Evolutionary conservation across 2,113 vertebrate species (phyloP), one percentile per base, ranked within the genome.

Genomic region (Tragelaphus buxtoni): DNA sequence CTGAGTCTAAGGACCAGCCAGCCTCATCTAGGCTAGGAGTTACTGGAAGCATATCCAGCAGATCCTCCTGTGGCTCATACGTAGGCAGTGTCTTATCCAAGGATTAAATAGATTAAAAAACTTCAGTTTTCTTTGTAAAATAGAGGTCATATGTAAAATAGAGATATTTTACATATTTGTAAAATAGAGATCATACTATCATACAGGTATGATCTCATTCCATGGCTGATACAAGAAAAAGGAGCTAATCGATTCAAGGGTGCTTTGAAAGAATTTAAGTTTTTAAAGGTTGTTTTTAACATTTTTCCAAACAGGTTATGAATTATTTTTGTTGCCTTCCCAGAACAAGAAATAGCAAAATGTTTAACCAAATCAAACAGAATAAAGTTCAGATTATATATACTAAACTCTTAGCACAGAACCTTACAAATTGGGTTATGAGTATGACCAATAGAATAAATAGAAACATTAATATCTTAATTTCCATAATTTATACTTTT

Each of bases 201-300:
- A 69, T 39, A 69, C n/a, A 69, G 9, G n/a, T 88, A 24, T 94
- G 8, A 17, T 90, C 76, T 56, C 2, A 76, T 65, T 83, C 45
- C 12, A 69, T 56, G 58, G 30, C 24, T 85, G 18, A 84, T 84
- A 17, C 24, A 35, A n/a, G n/a, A n/a, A n/a, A n/a, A 63, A 86
- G n/a, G 30, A 72, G 60, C 18, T 80, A 76, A 85, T 58, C 26
- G 10, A 56, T 55, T 12, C 18, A 63, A 81, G 20, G 11, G 1
- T 80, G 28, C 8, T 95, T 84, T 92, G 20, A 88, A 96, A 82
- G 14, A 95, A 88, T 85, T 55, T 79, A 56, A 72, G 2, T 86
- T 97, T 95, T 87, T 53, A 91, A 88, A 91, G 26, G 84, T 55
- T 51, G 24, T 92, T 90, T 42, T 60, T 83, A 95, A 88, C 39